Conservation (phyloP, 2,888 invertebrate species). For the Harpagoxenus sublaevis region DNA sequence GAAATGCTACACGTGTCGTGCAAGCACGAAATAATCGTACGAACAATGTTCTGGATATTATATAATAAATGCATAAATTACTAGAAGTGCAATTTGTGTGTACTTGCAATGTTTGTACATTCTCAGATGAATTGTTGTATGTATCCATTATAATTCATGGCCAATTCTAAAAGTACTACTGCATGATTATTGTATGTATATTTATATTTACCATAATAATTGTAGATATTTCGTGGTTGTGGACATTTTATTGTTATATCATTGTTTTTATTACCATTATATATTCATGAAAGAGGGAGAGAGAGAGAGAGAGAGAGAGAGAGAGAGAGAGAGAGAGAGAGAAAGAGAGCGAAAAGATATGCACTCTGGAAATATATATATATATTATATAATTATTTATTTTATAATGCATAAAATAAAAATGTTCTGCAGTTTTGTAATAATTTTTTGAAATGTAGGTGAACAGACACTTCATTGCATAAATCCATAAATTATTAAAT, state of each 20-base stretch:
- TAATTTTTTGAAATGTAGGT: background rate
- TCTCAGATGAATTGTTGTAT: conserved; percentile 3
- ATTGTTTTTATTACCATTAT: background rate
- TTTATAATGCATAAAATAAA: background rate
- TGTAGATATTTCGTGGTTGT: background rate
- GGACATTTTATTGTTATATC: conserved; percentile 11
- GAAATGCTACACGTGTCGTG: conserved; percentile 20
- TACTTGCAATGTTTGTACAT: conserved; percentile 12
- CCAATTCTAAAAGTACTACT: background rate
- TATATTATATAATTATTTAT: background rate
- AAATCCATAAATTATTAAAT: conserved; percentile 10
- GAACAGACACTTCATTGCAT: background rate
- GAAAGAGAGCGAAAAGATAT: background rate
- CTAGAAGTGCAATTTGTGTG: conserved; percentile 32
- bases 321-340: background rate
- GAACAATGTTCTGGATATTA: conserved; percentile 38
- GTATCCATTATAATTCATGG: background rate
- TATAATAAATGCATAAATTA: conserved; percentile 45
- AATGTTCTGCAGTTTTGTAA: background rate
- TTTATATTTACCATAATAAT: background rate
- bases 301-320: background rate
- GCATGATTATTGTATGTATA: background rate
- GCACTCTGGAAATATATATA: too few relatives aligned
- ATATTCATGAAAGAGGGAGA: background rate
- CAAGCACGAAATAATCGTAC: conserved; percentile 51